phyloP scores from a whole-genome alignment of 92 coral and sea anemone species.

The Siderastrea siderea region DNA sequence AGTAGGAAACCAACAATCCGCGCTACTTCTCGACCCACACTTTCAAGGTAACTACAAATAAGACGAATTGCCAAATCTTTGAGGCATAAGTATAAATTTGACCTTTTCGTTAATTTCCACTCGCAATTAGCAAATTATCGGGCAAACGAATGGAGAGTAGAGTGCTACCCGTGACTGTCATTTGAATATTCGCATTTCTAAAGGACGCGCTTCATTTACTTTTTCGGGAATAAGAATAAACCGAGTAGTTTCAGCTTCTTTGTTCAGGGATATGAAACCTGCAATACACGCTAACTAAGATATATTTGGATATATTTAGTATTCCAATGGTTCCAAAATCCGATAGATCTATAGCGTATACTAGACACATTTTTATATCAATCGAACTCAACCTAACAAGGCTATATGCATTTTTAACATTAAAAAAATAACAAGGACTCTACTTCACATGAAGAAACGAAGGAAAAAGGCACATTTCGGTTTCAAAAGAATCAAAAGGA shows the following conservation, averaged over 20 bases:
- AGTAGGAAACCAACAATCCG: slow-evolving; percentile 49
- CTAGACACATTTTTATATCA: neutral
- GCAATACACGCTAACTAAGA: too few species aligned
- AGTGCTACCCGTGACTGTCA: too few species aligned
- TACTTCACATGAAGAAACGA: too few species aligned
- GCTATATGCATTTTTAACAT: neutral
- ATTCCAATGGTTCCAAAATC: too few species aligned
- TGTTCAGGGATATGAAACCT: neutral
- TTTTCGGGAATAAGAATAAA: too few species aligned
- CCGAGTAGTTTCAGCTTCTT: neutral
- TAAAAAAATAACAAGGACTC: too few species aligned
- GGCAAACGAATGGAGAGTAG: too few species aligned
- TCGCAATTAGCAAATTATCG: neutral
- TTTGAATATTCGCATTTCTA: neutral
- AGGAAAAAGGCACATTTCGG: too few species aligned
- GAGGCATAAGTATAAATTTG: neutral
- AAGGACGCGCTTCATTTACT: neutral
- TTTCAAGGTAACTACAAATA: slow-evolving; percentile 45
- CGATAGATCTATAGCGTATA: too few species aligned
- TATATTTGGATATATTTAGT: too few species aligned
- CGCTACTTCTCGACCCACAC: slow-evolving; percentile 61
- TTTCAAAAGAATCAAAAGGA: too few species aligned
- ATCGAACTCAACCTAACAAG: neutral
- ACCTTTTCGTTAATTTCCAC: neutral
- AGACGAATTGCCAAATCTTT: neutral